Evolutionary conservation across 2,113 vertebrate species (phyloP).

Genomic region (Gymnocephalus cernua): DNA sequence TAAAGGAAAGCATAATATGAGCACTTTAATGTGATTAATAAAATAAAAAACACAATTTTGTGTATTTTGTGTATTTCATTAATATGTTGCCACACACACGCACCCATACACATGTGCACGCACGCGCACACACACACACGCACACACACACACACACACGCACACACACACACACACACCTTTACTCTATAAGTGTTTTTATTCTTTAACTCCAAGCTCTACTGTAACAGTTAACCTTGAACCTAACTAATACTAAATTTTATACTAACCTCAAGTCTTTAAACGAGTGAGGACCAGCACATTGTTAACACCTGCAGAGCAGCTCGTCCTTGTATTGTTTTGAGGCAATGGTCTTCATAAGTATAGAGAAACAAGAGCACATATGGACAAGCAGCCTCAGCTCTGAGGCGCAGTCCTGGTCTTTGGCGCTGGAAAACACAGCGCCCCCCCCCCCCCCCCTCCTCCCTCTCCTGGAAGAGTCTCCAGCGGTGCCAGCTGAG

Average conservation of each 20-base stretch:
- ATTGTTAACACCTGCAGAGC: background rate
- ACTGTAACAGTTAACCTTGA: background rate
- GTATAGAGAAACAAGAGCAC: conserved; percentile 2
- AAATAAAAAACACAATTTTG: background rate
- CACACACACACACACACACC: no score
- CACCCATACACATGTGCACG: no score
- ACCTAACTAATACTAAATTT: background rate
- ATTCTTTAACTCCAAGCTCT: background rate
- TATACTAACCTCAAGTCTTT: background rate
- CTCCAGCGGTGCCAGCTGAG: conserved; percentile 70
- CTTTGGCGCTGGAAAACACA: conserved; percentile 48
- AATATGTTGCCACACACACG: no score
- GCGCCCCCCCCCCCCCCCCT: no score
- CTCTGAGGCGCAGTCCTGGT: conserved; percentile 43
- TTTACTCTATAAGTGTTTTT: no score
- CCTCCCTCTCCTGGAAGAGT: background rate
- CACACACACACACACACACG: no score
- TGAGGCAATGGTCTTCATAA: background rate
- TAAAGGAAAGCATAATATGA: no score
- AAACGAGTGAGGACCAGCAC: background rate
- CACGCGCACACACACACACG: background rate
- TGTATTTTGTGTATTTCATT: background rate
- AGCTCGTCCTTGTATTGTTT: background rate
- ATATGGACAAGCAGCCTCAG: background rate
- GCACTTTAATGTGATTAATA: background rate